phyloP scores from a whole-genome alignment of 2,113 vertebrate species.

The Daboia siamensis region DNA sequence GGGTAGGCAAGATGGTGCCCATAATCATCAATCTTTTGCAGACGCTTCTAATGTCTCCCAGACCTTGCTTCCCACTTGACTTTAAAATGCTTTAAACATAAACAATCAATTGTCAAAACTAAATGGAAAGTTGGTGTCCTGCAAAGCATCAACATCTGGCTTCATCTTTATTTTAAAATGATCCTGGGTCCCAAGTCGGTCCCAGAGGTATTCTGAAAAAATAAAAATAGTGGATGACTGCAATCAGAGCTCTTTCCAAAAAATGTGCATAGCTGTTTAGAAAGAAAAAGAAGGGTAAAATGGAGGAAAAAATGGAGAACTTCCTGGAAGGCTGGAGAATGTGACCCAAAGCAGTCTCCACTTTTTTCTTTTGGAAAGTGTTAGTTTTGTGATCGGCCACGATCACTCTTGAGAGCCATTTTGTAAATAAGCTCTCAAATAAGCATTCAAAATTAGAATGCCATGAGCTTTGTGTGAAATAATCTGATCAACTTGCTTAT shows the following conservation, averaged over 20 bases:
- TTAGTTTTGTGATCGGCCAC: background rate
- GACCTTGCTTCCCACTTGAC: background rate
- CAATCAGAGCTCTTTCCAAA: background rate
- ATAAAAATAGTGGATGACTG: background rate
- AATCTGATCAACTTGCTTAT: background rate
- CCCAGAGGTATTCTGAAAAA: background rate
- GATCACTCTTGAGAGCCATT: background rate
- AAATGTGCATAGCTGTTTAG: background rate
- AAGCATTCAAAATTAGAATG: background rate
- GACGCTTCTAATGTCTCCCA: background rate
- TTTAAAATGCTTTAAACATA: background rate
- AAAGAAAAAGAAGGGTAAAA: background rate
- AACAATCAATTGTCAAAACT: background rate
- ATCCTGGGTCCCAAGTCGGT: background rate
- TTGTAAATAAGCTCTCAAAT: background rate
- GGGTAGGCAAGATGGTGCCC: background rate
- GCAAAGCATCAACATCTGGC: background rate
- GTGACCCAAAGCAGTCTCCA: background rate
- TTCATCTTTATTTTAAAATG: background rate
- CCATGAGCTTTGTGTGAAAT: background rate
- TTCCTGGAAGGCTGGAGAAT: background rate
- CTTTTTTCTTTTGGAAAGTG: background rate
- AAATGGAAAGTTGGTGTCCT: background rate
- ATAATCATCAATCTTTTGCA: background rate
- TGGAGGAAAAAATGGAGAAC: background rate